Base-by-base conservation (phyloP, 2,113 vertebrate species). In the crab-eating macaque (Macaca fascicularis) region DNA sequence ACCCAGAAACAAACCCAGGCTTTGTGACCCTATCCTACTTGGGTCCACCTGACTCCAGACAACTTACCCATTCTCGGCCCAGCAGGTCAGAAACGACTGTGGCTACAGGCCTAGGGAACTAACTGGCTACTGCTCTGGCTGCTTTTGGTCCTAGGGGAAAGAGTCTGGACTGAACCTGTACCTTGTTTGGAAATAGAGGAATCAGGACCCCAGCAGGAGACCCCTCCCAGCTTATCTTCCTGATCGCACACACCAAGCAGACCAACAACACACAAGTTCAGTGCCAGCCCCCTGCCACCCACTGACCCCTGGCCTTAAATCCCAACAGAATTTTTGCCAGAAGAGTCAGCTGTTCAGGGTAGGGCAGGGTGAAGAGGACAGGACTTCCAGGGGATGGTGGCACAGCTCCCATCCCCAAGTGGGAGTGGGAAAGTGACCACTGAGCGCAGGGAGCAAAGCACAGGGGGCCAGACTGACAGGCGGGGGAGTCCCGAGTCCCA, bases 361-460 rank as follows among this genome's bases (percentile, higher is more conserved):
- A 96, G 92, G 95, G 81, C 93, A 93, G 93, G 95, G 94, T 32
- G 6, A 83, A 93, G 90, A 97, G 72, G 69, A 97, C 64, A 89
- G 72, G 92, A 95, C 76, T 97, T 97, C 90, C 88, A 93, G 74
- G 97, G 96, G 81, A 90, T 45, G 25, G 78, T 95, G 95, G 93
- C 27, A 86, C 1, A 6, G 79, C 95, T 96, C 95, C 96, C 95
- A 91, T 50, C 92, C 92, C 86, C 59, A 70, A 70, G 50, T 57
- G 30, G 86, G 76, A 67, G 67, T 16, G 16, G 74, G 70, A 48
- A 93, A 57, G 22, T 19, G 8, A 97, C 96, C 95, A 95, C 97
- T 67, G 92, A 94, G 96, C 19, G 2, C 14, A 10, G 97, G 97
- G 90, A 96, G 85, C 80, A 59, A 98, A 98, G 98, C 98, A 97